These are phyloP conservation scores for Nicator chloris DNA, from an alignment of 2,113 vertebrate genomes.

Conservation along the genomic window DNA sequence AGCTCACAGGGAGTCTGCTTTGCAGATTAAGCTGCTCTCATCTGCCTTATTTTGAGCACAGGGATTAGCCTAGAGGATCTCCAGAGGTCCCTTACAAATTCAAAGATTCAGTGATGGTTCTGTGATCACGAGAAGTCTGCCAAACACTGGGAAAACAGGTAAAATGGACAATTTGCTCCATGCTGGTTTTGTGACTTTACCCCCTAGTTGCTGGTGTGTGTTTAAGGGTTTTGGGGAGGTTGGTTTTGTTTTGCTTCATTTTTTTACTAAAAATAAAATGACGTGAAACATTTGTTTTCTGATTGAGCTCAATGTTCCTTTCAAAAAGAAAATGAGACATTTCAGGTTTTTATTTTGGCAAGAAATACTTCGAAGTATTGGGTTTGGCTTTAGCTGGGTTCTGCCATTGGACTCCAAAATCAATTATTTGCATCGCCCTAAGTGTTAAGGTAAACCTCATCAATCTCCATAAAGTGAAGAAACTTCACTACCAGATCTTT, in stretches of 20 bases:
- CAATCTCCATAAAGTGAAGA: not conserved
- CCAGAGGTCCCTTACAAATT: not conserved
- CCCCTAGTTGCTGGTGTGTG: not conserved
- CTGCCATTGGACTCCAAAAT: constrained; percentile 7
- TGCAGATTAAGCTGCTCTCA: not conserved
- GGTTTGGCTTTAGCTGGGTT: not conserved
- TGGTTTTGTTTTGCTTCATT: not conserved
- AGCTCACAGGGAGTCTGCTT: not conserved
- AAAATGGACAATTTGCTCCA: not conserved
- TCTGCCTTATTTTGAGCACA: not conserved
- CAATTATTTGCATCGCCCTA: constrained; percentile 14
- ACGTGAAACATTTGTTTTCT: not conserved
- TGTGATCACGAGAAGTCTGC: not conserved
- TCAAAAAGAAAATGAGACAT: not conserved
- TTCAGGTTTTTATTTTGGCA: not conserved
- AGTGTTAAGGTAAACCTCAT: constrained; percentile 19
- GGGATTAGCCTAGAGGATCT: not conserved
- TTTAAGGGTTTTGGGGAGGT: not conserved
- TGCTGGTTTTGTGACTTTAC: not conserved
- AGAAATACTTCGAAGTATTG: not conserved
- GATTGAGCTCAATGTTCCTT: not conserved
- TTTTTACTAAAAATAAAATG: not conserved
- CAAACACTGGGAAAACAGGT: not conserved
- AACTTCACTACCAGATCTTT: not conserved
- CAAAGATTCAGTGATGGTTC: not conserved